phyloP scores from a whole-genome alignment of 2,888 invertebrate species.

The Lobophora halterata region DNA sequence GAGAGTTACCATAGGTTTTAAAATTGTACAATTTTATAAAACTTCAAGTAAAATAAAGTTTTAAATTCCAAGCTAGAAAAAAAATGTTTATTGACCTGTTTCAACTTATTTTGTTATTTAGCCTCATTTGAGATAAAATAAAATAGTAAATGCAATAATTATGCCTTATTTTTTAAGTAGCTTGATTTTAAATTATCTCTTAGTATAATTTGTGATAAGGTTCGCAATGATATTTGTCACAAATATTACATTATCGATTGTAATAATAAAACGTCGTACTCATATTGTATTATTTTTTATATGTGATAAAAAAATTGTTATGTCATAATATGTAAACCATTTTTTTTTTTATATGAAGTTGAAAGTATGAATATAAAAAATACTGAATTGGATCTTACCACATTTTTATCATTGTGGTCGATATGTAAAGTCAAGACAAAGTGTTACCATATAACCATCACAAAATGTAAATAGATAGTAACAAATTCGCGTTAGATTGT shows the following conservation, averaged over 20 bases:
- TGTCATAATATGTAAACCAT: background rate
- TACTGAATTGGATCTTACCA: slow-evolving; percentile 1
- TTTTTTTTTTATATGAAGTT: no score
- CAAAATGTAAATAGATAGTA: slow-evolving; percentile 45
- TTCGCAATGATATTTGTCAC: background rate
- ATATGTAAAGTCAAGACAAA: slow-evolving; percentile 47
- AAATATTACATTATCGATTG: slow-evolving; percentile 8
- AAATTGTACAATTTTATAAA: slow-evolving; percentile 58
- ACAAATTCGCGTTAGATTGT: slow-evolving; percentile 32
- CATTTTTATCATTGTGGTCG: slow-evolving; percentile 9
- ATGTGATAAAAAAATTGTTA: slow-evolving; percentile 26
- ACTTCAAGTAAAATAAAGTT: background rate
- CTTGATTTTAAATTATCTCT: slow-evolving; percentile 20
- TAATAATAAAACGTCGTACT: slow-evolving; percentile 22
- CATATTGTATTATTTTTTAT: slow-evolving; percentile 12
- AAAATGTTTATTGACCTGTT: no score
- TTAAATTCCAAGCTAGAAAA: no score
- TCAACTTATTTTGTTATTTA: no score
- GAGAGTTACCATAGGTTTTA: slow-evolving; percentile 68
- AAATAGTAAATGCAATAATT: background rate
- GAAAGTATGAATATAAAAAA: no score
- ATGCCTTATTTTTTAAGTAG: slow-evolving; percentile 19
- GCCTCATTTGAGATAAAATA: no score
- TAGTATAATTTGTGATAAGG: slow-evolving; percentile 3
- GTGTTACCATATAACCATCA: slow-evolving; percentile 64